Conservation (phyloP, 2,797 vertebrate species). For the Xiphophorus birchmanni region DNA sequence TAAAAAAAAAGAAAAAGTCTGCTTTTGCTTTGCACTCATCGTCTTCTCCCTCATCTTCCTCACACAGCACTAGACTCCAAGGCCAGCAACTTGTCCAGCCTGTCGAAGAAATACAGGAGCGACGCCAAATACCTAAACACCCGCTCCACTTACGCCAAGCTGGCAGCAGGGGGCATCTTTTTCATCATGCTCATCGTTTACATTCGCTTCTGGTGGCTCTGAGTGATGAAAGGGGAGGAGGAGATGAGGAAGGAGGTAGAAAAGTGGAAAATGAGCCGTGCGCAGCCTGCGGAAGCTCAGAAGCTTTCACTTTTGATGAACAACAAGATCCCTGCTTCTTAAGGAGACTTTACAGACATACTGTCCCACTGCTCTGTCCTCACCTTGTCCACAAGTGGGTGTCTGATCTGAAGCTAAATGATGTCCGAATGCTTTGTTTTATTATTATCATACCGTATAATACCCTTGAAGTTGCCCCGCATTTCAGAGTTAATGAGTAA, state of each 20-base stretch:
- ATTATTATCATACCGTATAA: constrained; percentile 30
- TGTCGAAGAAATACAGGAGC: constrained; percentile 98
- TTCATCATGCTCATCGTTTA: constrained; percentile 99
- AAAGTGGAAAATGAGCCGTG: constrained; percentile 44
- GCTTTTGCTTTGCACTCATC: neutral
- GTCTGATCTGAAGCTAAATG: constrained; percentile 62
- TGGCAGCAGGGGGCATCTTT: constrained; percentile 94
- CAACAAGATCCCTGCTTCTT: constrained; percentile 62
- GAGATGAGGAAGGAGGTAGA: constrained; percentile 12
- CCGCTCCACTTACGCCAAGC: constrained; percentile 97
- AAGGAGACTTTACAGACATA: constrained; percentile 68
- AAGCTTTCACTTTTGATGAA: constrained; percentile 51
- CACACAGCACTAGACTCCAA: constrained; percentile 93
- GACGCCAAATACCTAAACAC: constrained; percentile 99
- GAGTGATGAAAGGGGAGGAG: constrained; percentile 62
- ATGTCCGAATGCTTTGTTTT: constrained; percentile 63
- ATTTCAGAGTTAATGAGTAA: constrained; percentile 12
- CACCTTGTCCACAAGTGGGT: constrained; percentile 46
- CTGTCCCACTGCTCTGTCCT: constrained; percentile 49
- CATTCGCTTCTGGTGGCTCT: constrained; percentile 99
- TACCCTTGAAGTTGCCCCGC: constrained; percentile 32
- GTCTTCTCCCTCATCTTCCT: neutral
- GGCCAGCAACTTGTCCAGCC: constrained; percentile 94
- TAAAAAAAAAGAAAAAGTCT: neutral
- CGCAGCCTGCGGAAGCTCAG: constrained; percentile 42